Base-by-base conservation (phyloP, 23 tunicate species). In the Trididemnum nubilum region DNA sequence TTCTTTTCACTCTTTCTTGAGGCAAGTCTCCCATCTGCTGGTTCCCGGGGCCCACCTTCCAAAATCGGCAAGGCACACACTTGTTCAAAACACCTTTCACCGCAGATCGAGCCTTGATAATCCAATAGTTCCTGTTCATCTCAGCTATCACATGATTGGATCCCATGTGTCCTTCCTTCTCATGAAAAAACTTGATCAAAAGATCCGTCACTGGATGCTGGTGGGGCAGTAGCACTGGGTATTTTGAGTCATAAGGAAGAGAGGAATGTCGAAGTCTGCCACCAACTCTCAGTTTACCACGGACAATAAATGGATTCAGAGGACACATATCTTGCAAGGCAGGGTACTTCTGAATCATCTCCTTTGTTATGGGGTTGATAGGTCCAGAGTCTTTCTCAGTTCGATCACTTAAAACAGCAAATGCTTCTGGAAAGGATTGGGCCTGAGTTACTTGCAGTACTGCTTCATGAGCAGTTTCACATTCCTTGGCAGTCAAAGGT, bases 21-120 rank as follows among this genome's bases (percentile, higher is more conserved):
- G 69, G 69, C 69, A 63, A 63, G 23, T 63, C 28, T 23, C 69
- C 69, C 69, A 63, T 63, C 69, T 63, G 69, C 23, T 63, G 69
- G 23, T 28, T 63, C 23, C 69, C 69, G 7, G 24, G 27, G 4
- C 69, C 7, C 69, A 28, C 25, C 28, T 23, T 63, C 69, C 69
- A 63, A 63, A 63, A 63, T 4, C 69, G 69, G 27, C 69, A 63
- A 7, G 69, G 28, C 27, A 63, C 69, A 23, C 69, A 63, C 7
- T 15, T 28, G 23, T 63, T 23, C 69, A 63, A 23, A 4, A 63
- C 69, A 24, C 69, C 23, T 23, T 63, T 63, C 27, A 63, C 69
- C 4, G 69, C 27, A 4, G 27, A 24, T 63, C 69, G 25, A 4
- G 27, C 69, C 27, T 63, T 63, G 25, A 63, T 23, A 63, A 63